These are phyloP conservation scores for Actinopyga echinites DNA, from an alignment of 53 echinoderm and acorn worm genomes.

Conservation along the genomic window DNA sequence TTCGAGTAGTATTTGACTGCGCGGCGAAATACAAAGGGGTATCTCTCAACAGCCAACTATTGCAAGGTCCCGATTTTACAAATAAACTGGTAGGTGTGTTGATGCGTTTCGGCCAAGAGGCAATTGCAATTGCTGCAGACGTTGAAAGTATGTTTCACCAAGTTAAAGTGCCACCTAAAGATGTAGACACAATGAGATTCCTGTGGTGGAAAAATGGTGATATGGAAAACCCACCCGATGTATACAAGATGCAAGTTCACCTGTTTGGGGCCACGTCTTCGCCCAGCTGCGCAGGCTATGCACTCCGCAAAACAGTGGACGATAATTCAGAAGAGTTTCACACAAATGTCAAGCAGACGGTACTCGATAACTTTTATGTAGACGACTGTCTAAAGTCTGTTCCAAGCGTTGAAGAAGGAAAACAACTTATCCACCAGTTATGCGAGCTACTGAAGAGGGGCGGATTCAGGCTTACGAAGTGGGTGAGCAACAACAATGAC, in stretches of 20 bases:
- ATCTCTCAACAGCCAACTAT: conserved; percentile 67
- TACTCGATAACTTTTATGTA: conserved; percentile 44
- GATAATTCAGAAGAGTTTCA: conserved; percentile 11
- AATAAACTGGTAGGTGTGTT: conserved; percentile 63
- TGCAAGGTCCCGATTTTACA: conserved; percentile 69
- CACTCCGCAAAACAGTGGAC: conserved; percentile 55
- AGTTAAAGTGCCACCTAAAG: conserved; percentile 43
- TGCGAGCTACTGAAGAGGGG: conserved; percentile 45
- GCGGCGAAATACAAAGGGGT: conserved; percentile 63
- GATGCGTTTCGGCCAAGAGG: conserved; percentile 63
- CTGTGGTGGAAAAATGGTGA: conserved; percentile 65
- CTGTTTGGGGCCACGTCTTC: conserved; percentile 69
- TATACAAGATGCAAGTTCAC: conserved; percentile 73
- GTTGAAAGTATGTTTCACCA: conserved; percentile 75
- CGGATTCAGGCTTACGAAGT: conserved; percentile 72
- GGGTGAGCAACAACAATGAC: conserved; percentile 55
- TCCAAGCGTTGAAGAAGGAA: conserved; percentile 38
- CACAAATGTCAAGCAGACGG: conserved; percentile 34
- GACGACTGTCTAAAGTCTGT: conserved; percentile 66
- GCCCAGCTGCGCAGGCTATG: conserved; percentile 63
- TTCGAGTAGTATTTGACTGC: conserved; percentile 73
- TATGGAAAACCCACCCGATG: conserved; percentile 16
- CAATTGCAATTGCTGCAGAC: conserved; percentile 53
- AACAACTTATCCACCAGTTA: conserved; percentile 41
- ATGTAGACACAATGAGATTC: conserved; percentile 52